These are phyloP conservation scores for Empis livida DNA, from an alignment of 2,888 invertebrate species.

Conservation along the genomic window DNA sequence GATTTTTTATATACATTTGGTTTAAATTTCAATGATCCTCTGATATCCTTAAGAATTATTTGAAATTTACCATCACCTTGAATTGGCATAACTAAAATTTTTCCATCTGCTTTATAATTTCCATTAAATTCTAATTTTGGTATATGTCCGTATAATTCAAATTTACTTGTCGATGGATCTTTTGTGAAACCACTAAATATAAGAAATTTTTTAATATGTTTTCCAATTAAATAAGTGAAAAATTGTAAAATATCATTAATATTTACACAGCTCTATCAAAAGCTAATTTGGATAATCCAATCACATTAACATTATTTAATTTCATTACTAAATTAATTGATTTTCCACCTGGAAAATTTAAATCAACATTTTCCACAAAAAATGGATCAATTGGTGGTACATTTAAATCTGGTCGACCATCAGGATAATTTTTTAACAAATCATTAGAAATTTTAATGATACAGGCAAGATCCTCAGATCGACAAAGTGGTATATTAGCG, in stretches of 20 bases:
- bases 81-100: slow-evolving; percentile 36
- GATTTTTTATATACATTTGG: slow-evolving; percentile 18
- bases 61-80: slow-evolving; percentile 33
- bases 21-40: slow-evolving; percentile 30
- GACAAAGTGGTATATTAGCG: slow-evolving; percentile 11
- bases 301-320: slow-evolving; percentile 8
- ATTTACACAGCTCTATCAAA: background rate
- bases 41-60: slow-evolving; percentile 24
- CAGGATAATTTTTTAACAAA: slow-evolving; percentile 10
- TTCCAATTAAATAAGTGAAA: too few species aligned
- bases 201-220: too few species aligned
- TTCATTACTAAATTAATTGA: slow-evolving; percentile 5
- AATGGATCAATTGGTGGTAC: slow-evolving; percentile 10
- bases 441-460: slow-evolving; percentile 7
- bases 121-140: slow-evolving; percentile 25
- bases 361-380: slow-evolving; percentile 1
- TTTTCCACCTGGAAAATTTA: slow-evolving; percentile 2
- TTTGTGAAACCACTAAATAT: slow-evolving; percentile 21
- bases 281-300: slow-evolving; percentile 6
- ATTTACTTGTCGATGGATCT: slow-evolving; percentile 29
- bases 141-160: slow-evolving; percentile 28
- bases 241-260: too few species aligned
- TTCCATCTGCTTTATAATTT: slow-evolving; percentile 35
- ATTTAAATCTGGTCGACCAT: slow-evolving; percentile 8
- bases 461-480: slow-evolving; percentile 10